Percentiles rank a stretch among this genome's conserved stretches.
Evolutionary conservation across 2,113 vertebrate species (phyloP).

Genomic region (Clarias macrocephalus): DNA sequence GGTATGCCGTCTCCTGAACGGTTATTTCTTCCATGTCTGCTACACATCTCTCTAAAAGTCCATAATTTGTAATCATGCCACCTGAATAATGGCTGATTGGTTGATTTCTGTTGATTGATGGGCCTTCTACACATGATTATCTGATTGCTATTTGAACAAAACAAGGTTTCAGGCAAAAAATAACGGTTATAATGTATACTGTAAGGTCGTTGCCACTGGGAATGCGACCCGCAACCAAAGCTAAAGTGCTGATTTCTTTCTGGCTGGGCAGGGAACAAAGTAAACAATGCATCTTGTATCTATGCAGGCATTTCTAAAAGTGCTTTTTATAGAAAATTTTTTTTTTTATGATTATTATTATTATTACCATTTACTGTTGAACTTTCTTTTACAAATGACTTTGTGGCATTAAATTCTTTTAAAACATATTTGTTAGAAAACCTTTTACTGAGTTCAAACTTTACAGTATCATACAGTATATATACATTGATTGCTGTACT

Average conservation of each 20-base stretch:
- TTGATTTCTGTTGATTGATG: background rate
- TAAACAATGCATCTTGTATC: background rate
- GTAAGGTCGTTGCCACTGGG: too few relatives aligned
- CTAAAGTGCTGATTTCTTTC: too few relatives aligned
- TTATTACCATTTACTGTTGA: background rate
- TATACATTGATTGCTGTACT: background rate
- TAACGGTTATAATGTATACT: too few relatives aligned
- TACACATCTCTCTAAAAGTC: background rate
- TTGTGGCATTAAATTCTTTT: background rate
- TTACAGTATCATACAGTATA: background rate
- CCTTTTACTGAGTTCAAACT: background rate
- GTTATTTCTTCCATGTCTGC: background rate
- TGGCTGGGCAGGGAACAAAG: background rate
- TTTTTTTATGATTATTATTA: too few relatives aligned
- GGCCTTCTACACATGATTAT: background rate
- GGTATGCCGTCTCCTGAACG: background rate
- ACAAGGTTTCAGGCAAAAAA: too few relatives aligned
- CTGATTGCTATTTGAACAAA: background rate
- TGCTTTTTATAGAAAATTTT: background rate
- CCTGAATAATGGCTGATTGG: background rate
- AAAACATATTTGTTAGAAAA: background rate
- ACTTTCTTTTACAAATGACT: background rate
- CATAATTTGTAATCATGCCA: background rate
- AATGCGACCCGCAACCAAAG: too few relatives aligned
- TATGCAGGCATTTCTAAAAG: background rate